Evolutionary conservation across 2,113 vertebrate species (phyloP).

Genomic region (Peucedramus taeniatus): DNA sequence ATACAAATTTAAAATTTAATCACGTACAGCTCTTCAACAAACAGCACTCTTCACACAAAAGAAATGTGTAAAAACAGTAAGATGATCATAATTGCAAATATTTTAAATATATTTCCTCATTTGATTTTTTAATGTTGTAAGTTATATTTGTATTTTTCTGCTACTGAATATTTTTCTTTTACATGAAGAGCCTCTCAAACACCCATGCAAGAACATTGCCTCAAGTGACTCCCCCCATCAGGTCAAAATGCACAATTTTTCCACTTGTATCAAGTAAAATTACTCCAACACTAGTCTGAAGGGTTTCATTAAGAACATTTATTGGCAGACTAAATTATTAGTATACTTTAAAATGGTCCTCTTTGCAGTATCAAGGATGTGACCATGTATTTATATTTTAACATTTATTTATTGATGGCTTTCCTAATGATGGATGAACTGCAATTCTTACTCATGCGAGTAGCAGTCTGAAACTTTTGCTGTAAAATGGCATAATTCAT

Average conservation of each 20-base stretch:
- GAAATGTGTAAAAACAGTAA: not conserved
- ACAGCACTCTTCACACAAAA: not conserved
- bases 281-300: slow-evolving; percentile 16
- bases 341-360: not conserved
- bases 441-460: slow-evolving; percentile 31
- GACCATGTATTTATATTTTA: not conserved
- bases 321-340: slow-evolving; percentile 27
- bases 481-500: slow-evolving; percentile 30
- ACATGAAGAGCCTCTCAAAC: not conserved
- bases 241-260: slow-evolving; percentile 29
- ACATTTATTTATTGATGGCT: slow-evolving; percentile 14
- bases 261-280: slow-evolving; percentile 6
- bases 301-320: slow-evolving; percentile 35
- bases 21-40: not conserved
- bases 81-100: not conserved
- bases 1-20: not conserved
- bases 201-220: not conserved
- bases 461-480: not conserved
- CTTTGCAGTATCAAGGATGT: not conserved
- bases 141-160: not conserved
- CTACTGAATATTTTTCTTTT: not conserved
- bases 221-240: not conserved
- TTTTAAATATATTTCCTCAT: not conserved
- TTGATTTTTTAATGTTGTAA: not conserved
- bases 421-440: slow-evolving; percentile 22